These are phyloP conservation scores for Pelodiscus sinensis DNA, from an alignment of 2,113 vertebrate genomes.

Conservation along the genomic window DNA sequence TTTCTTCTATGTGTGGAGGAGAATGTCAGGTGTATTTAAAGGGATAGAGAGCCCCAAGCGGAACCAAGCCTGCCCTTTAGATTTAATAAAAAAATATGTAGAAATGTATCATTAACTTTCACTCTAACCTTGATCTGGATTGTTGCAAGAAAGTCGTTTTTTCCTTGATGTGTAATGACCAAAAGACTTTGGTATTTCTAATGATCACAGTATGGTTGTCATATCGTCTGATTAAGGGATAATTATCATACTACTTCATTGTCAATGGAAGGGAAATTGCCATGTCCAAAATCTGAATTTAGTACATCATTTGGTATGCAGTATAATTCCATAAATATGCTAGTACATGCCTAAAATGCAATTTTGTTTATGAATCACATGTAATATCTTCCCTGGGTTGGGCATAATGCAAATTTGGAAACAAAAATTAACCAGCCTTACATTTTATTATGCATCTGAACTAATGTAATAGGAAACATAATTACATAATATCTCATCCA, in stretches of 20 bases:
- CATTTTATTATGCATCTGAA: conserved; percentile 62
- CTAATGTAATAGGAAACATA: conserved; percentile 60
- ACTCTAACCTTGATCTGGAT: neutral
- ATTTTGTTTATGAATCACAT: conserved; percentile 62
- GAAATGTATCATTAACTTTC: neutral
- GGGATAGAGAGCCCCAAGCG: neutral
- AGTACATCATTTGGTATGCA: conserved; percentile 58
- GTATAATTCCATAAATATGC: conserved; percentile 62
- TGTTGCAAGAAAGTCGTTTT: neutral
- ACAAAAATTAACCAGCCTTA: conserved; percentile 61
- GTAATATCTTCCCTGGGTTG: conserved; percentile 45
- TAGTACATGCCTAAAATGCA: conserved; percentile 52
- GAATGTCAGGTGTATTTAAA: neutral
- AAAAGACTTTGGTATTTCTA: neutral
- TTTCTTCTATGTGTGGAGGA: neutral
- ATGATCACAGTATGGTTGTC: conserved; percentile 12
- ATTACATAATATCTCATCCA: conserved; percentile 61
- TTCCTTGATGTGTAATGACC: neutral
- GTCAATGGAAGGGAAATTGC: conserved; percentile 69
- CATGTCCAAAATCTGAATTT: conserved; percentile 61
- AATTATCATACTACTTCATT: conserved; percentile 50
- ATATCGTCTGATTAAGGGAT: conserved; percentile 49
- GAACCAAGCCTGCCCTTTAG: neutral
- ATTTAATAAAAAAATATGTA: neutral
- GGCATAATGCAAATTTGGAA: conserved; percentile 66